phyloP scores from a whole-genome alignment of 2,888 invertebrate species.

The Blera fallax region DNA sequence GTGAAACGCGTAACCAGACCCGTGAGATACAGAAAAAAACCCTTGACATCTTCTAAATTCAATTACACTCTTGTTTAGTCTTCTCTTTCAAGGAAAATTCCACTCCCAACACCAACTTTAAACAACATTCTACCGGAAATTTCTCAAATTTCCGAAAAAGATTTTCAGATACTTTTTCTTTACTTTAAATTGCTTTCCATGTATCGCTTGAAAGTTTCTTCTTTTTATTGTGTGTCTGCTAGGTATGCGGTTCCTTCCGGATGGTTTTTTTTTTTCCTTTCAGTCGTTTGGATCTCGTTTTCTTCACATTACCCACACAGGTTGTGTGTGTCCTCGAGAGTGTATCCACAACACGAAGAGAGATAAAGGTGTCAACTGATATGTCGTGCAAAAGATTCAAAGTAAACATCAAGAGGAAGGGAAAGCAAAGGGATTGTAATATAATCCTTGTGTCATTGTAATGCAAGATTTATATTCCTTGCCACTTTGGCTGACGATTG shows the following conservation, averaged over 20 bases:
- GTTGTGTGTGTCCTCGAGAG: not conserved
- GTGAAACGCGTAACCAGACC: no score
- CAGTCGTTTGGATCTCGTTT: not conserved
- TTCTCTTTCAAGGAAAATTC: not conserved
- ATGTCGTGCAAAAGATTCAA: not conserved
- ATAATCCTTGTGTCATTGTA: slow-evolving; percentile 6
- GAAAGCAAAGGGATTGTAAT: slow-evolving; percentile 1
- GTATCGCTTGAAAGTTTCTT: slow-evolving; percentile 2
- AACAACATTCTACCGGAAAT: slow-evolving; percentile 20
- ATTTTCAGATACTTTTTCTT: slow-evolving; percentile 18
- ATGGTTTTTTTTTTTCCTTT: not conserved
- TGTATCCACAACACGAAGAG: not conserved
- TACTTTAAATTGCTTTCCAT: not conserved
- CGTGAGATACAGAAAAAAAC: no score
- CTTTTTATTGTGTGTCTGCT: slow-evolving; percentile 2
- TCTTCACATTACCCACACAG: not conserved
- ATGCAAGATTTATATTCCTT: slow-evolving; percentile 30
- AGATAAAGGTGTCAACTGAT: slow-evolving; percentile 42
- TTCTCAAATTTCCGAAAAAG: slow-evolving; percentile 30
- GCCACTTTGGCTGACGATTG: slow-evolving; percentile 8
- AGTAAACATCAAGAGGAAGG: not conserved
- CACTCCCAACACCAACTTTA: not conserved
- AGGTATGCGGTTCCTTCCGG: not conserved
- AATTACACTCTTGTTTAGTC: not conserved
- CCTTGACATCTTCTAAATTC: no score